Conservation (phyloP, 2,113 vertebrate species). For the Mus spicilegus region DNA sequence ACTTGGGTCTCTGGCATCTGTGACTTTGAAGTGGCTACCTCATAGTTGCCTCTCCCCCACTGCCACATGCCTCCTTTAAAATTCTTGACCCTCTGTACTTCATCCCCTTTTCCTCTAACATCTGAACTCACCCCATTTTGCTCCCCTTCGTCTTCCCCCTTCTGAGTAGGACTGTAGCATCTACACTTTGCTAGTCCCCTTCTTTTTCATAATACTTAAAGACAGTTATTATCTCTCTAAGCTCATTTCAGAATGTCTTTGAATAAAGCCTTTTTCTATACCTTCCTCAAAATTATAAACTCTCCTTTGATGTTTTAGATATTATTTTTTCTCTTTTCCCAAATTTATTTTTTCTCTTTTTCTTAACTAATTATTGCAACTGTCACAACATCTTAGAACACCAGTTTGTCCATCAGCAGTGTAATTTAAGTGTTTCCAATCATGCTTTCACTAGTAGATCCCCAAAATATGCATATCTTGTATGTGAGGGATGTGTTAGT, state of each 20-base stretch:
- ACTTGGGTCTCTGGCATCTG: too few relatives aligned
- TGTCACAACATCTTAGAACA: neutral
- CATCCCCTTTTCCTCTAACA: too few relatives aligned
- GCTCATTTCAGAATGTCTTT: neutral
- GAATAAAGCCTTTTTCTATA: neutral
- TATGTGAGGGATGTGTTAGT: neutral
- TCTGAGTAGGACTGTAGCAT: too few relatives aligned
- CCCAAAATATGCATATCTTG: neutral
- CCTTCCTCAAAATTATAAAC: neutral
- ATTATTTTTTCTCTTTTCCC: neutral
- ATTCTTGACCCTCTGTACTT: too few relatives aligned
- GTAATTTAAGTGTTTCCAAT: neutral
- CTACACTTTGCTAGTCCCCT: too few relatives aligned
- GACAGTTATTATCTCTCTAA: neutral
- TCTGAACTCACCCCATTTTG: too few relatives aligned
- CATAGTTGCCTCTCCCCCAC: too few relatives aligned
- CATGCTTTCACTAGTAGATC: neutral
- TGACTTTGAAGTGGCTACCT: too few relatives aligned
- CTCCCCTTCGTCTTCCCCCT: too few relatives aligned
- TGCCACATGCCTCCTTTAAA: too few relatives aligned
- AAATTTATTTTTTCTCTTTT: neutral
- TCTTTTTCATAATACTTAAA: neutral
- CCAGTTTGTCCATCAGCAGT: neutral
- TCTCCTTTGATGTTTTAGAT: rapidly evolving
- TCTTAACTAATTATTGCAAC: neutral